phyloP scores from a whole-genome alignment of 2,113 vertebrate species.

The Rhinichthys klamathensis region DNA sequence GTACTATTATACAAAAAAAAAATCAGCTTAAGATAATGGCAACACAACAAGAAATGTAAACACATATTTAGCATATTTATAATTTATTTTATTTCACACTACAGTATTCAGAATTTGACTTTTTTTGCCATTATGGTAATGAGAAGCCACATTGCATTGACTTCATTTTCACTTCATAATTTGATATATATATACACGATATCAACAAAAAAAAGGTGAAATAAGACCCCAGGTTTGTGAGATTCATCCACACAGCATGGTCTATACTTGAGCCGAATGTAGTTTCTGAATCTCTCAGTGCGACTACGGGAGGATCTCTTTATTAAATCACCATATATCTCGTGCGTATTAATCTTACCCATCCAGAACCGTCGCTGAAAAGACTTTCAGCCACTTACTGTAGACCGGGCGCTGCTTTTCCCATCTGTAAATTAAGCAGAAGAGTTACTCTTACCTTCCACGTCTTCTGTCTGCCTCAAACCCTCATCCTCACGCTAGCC shows the following conservation, averaged over 20 bases:
- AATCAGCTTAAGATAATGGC: not conserved
- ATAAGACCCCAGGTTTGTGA: not conserved
- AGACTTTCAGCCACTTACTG: constrained; percentile 88
- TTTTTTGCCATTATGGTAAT: not conserved
- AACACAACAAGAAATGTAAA: not conserved
- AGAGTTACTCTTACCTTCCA: constrained; percentile 92
- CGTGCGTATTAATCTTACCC: constrained; percentile 85
- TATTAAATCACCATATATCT: constrained; percentile 56
- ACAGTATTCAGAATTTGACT: too few species aligned
- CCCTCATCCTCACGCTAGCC: constrained; percentile 84
- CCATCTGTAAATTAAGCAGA: constrained; percentile 98
- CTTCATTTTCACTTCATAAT: too few species aligned
- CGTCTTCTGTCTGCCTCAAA: constrained; percentile 80
- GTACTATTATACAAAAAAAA: not conserved
- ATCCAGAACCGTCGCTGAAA: constrained; percentile 90
- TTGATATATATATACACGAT: too few species aligned
- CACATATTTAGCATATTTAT: too few species aligned
- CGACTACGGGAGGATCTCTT: constrained; percentile 37
- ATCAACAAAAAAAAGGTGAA: not conserved
- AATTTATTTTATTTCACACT: too few species aligned
- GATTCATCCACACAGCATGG: not conserved
- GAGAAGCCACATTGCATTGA: not conserved
- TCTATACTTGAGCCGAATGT: not conserved
- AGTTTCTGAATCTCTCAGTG: not conserved
- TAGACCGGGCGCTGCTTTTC: constrained; percentile 82